Base-by-base conservation (phyloP, 1,140 invertebrate species). In the Bicyclus anynana region DNA sequence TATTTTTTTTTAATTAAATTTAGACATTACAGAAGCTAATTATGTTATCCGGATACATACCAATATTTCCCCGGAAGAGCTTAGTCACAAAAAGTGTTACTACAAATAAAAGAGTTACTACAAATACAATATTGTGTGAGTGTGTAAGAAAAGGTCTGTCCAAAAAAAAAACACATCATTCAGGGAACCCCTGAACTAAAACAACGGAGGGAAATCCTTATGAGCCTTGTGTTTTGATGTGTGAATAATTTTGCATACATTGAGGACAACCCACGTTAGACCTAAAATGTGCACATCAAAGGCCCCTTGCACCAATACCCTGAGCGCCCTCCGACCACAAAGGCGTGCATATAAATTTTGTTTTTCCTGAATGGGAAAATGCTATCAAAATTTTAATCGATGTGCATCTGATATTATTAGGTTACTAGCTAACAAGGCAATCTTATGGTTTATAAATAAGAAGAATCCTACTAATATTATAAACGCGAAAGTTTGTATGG, bases 281-380 rank as follows among this genome's bases (percentile, higher is more conserved):
- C 44, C 21, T 47, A 5, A 9, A 26, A 37, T 54, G 44, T 47
- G 53, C 40, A 54, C 53, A 54, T 54, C 53, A 54, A 54, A 54
- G 53, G 26, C 0, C 52, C 27, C 26, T 54, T n/a, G 12, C 27
- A 52, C 17, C 42, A 54, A 54, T 17, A 47, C 27, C 27, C 17
- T 18, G 23, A 26, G 29, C 42, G 14, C 53, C 53, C 53, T 47
- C 12, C 18, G 2, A 13, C 23, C 17, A 35, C 42, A 54, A 47
- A 33, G 18, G 26, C 5, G 13, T 20, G 29, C 42, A 42, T 21
- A 54, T 54, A 23, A 54, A 35, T 54, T 29, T 21, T 2, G 44
- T 16, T 23, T 27, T 3, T 13, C 5, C 5, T 26, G 23, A 26
- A 26, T 26, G 2, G 10, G 5, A 14, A 27, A 26, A 6, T 26